Base-by-base conservation (phyloP, 92 coral and sea anemone genomes). In the Phenganax stokvisi region DNA sequence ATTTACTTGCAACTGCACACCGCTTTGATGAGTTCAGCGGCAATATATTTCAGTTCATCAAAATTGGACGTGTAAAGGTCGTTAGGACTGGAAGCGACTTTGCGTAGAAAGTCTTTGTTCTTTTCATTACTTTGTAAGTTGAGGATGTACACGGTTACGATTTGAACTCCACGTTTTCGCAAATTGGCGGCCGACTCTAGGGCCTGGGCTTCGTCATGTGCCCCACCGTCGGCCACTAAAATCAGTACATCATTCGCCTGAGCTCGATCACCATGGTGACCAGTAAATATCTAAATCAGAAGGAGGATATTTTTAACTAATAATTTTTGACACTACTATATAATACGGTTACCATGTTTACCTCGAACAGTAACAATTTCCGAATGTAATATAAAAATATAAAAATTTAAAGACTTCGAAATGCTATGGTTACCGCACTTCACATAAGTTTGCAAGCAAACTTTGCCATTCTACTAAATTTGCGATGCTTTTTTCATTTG, bases 201-300 rank as follows among this genome's bases (percentile, higher is more conserved):
- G 61, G 82, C 73, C 72, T 78, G n/a, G 55, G 68, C 16, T 51
- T 63, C 16, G 60, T 78, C 82, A 64, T 78, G 82, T 52, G 82
- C 82, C 44, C 82, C 82, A 51, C 82, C 82, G 54, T 78, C 82
- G 25, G 82, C 73, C 57, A 78, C 82, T 8, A 78, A 56, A 20
- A 78, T 78, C 7, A 78, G n/a, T 9, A 78, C 82, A 73, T 78
- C 73, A 63, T 51, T 63, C 57, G 55, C 82, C 4, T 78, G 37
- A 16, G 59, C 27, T 20, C 82, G 66, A 73, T 78, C 73, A 59
- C 82, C 82, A 78, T 31, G 13, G 82, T 29, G 29, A 64, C 82
- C 82, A 29, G 72, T 64, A 52, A 78, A 78, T 0, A 78, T 51
- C 82, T 78, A 57, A n/a, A 78, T 8, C 13, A 53, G 51, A 31